Evolutionary conservation across 2,797 vertebrate species (phyloP).

Genomic region (Enteromius trimaculatus): DNA sequence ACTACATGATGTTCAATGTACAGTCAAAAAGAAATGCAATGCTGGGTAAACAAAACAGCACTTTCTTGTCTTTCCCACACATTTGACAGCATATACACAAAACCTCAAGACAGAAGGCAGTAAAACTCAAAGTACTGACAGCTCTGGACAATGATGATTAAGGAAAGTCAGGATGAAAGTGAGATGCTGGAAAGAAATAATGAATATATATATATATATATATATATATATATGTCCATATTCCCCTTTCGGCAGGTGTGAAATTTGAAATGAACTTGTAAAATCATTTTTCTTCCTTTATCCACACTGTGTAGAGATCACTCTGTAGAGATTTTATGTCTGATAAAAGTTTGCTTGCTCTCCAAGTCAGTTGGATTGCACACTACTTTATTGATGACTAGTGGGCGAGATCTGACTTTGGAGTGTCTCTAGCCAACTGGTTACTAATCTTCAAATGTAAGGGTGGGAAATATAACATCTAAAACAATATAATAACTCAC

Average conservation of each 20-base stretch:
- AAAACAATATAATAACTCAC: neutral
- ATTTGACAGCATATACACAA: constrained; percentile 1
- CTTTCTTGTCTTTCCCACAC: neutral
- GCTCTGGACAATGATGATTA: neutral
- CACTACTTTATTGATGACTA: constrained; percentile 50
- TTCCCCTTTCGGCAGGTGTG: neutral
- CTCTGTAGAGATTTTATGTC: constrained; percentile 46
- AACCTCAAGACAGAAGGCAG: constrained; percentile 12
- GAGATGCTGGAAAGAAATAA: neutral
- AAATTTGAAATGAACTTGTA: neutral
- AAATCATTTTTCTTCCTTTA: constrained; percentile 11
- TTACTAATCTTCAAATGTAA: constrained; percentile 1
- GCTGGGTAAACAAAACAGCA: constrained; percentile 13
- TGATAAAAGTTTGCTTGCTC: constrained; percentile 48
- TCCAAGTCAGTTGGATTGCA: constrained; percentile 29
- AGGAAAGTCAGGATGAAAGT: neutral
- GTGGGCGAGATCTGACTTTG: constrained; percentile 55
- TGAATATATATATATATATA: no score
- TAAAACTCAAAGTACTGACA: neutral
- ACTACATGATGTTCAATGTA: constrained; percentile 8
- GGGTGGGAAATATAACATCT: neutral
- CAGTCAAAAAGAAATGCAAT: constrained; percentile 18
- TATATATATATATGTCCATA: neutral
- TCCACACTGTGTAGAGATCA: constrained; percentile 4
- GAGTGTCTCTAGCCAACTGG: constrained; percentile 37